Evolutionary conservation across 2,113 vertebrate species (phyloP).

Genomic region (Hipposideros armiger): DNA sequence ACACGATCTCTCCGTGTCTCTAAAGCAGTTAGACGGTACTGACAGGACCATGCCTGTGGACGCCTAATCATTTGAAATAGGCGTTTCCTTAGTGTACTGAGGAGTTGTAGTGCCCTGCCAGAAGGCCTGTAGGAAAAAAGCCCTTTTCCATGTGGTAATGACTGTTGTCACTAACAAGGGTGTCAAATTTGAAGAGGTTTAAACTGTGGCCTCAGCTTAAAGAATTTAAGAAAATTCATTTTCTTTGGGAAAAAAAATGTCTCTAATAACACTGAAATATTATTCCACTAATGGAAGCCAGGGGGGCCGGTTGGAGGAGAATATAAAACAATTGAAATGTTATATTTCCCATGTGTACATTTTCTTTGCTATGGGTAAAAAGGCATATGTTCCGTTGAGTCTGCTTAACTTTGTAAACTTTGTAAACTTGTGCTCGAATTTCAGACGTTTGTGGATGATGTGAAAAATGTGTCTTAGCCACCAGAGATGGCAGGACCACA

Average conservation of each 20-base stretch:
- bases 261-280: conserved; percentile 77
- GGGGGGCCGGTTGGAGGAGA: conserved; percentile 41
- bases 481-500: not conserved
- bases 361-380: conserved; percentile 15
- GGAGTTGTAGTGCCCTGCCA: conserved; percentile 79
- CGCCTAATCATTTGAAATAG: conserved; percentile 71
- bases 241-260: conserved; percentile 78
- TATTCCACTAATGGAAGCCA: conserved; percentile 76
- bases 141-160: conserved; percentile 82
- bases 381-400: not conserved
- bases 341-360: not conserved
- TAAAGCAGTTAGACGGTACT: conserved; percentile 10
- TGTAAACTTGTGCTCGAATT: conserved; percentile 3
- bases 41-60: conserved; percentile 48
- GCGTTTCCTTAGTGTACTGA: conserved; percentile 78
- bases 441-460: not conserved
- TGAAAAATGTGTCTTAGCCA: not conserved
- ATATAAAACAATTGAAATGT: conserved; percentile 73
- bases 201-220: conserved; percentile 83
- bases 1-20: conserved; percentile 62
- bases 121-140: conserved; percentile 79
- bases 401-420: not conserved
- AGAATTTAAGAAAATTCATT: conserved; percentile 80
- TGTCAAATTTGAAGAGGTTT: conserved; percentile 84
- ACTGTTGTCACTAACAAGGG: conserved; percentile 80